Evolutionary conservation across 2,888 invertebrate genomes (phyloP), one percentile per base, ranked within the genome.

Genomic region (Meta bourneti): DNA sequence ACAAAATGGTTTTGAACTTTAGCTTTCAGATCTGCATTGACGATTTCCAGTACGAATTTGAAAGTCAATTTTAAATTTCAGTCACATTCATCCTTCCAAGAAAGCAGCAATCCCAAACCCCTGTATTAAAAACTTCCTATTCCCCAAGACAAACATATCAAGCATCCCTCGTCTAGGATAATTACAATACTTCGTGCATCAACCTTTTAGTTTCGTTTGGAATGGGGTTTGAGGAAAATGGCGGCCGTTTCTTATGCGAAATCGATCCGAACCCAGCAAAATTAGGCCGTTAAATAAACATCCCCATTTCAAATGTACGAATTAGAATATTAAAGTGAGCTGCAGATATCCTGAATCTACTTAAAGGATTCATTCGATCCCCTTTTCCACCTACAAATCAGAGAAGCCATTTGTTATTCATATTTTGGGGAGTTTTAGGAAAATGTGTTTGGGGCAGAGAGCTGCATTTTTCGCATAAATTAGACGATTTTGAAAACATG

Each of bases 261-360:
- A 61, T 61, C 11, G 61, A 61, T 61, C 61, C 16, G 16, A 9
- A 9, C 61, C 11, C 11, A 61, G 61, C 61, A 61, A 9, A 61
- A 61, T 61, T 61, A 61, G 61, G 61, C 61, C 61, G 61, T 61
- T 61, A 61, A 61, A 61, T 61, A 61, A 61, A 61, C 61, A 61
- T 61, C 16, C 61, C 11, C 61, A 61, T 61, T 61, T 9, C 61
- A 16, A 61, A 61, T 61, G 61, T 61, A 16, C 5, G 61, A 61
- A 61, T 61, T 61, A 61, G 61, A 61, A 61, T 61, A 61, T 9
- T 61, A 9, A 61, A 61, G 61, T 61, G 61, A 16, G 49, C 11
- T 13, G n/a, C 48, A 49, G 51, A 52, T 49, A 16, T 9, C 49
- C 11, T 49, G 49, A 77, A 11, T 6, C 11, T 61, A 34, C 61